phyloP scores from a whole-genome alignment of 2,888 invertebrate genomes.

The Pocota personata region DNA sequence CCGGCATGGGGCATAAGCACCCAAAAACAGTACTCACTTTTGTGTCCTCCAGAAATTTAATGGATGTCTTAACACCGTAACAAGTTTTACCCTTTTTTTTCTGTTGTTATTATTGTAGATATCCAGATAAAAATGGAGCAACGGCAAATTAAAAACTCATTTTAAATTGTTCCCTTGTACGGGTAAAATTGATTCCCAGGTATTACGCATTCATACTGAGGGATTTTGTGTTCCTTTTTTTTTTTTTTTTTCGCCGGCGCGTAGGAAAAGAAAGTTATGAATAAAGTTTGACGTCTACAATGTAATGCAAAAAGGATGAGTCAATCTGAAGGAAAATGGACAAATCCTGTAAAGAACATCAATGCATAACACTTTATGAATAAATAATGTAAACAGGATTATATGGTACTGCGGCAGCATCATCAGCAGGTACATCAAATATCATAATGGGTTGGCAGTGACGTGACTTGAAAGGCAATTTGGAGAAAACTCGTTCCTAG shows the following conservation, averaged over 20 bases:
- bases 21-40: background rate
- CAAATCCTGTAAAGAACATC: slow-evolving; percentile 58
- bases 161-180: slow-evolving; percentile 7
- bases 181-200: slow-evolving; percentile 15
- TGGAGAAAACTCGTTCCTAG: background rate
- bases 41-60: slow-evolving; percentile 22
- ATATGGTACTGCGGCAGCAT: slow-evolving; percentile 39
- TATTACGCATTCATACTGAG: background rate
- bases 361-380: slow-evolving; percentile 64
- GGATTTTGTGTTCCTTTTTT: background rate
- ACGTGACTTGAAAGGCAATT: slow-evolving; percentile 52
- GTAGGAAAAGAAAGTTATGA: slow-evolving; percentile 8
- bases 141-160: slow-evolving; percentile 36
- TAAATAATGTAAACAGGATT: slow-evolving; percentile 54
- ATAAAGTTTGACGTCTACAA: slow-evolving; percentile 31
- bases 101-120: background rate
- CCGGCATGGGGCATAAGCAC: background rate
- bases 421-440: slow-evolving; percentile 55
- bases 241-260: background rate
- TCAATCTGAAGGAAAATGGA: slow-evolving; percentile 45
- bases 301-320: slow-evolving; percentile 41
- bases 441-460: slow-evolving; percentile 51
- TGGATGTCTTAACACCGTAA: background rate
- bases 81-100: slow-evolving; percentile 12
- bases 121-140: background rate